Evolutionary conservation across 2,888 invertebrate species (phyloP).

Genomic region (Oligia latruncula): DNA sequence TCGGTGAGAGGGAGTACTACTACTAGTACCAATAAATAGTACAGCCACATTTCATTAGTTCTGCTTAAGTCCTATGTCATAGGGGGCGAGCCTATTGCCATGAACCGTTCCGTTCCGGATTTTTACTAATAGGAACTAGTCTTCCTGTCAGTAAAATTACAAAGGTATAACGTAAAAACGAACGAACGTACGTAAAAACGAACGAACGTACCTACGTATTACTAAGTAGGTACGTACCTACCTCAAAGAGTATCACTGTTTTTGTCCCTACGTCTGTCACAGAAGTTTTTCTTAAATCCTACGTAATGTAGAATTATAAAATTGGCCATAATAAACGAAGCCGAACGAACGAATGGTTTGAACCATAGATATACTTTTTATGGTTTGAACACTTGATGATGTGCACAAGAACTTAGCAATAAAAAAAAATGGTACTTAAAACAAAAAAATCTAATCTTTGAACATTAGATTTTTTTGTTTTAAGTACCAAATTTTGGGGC

Average conservation of each 20-base stretch:
- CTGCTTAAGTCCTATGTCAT: not conserved
- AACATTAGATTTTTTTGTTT: not conserved
- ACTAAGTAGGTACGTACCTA: not conserved
- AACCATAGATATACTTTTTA: not conserved
- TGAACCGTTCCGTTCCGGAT: not conserved
- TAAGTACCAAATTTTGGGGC: no score
- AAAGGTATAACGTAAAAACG: not conserved
- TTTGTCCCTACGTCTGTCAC: conserved; percentile 2
- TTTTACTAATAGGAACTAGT: not conserved
- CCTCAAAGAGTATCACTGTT: not conserved
- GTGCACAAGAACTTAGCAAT: not conserved
- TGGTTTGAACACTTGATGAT: not conserved
- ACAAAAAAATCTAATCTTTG: no score
- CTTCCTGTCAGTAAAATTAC: not conserved
- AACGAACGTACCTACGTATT: not conserved
- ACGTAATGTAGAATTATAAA: not conserved
- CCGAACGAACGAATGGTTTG: not conserved
- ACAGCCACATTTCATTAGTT: not conserved
- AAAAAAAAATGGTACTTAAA: no score
- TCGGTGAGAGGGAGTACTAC: no score
- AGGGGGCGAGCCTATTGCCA: not conserved
- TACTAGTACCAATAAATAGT: not conserved
- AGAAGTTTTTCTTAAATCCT: conserved; percentile 11
- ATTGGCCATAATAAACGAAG: not conserved
- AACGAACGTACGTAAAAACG: not conserved